Evolutionary conservation across 92 coral and sea anemone species (phyloP).

Genomic region (Porites lobata): DNA sequence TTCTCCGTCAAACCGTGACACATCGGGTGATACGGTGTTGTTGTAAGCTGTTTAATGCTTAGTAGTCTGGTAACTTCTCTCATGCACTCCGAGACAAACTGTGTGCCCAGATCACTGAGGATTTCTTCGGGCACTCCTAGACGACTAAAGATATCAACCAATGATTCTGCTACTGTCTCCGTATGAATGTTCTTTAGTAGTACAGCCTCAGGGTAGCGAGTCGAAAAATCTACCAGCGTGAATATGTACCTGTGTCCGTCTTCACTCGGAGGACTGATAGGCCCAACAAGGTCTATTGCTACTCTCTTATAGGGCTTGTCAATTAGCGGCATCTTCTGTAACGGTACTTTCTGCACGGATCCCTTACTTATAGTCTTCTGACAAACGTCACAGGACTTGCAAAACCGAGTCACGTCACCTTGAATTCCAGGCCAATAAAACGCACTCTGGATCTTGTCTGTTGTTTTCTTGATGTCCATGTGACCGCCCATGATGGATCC

Average conservation of each 20-base stretch:
- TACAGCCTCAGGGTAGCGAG: conserved; percentile 54
- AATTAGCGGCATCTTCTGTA: conserved; percentile 73
- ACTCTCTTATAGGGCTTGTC: conserved; percentile 71
- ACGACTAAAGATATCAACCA: conserved; percentile 50
- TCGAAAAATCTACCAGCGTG: conserved; percentile 27
- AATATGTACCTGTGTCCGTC: conserved; percentile 53
- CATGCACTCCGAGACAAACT: conserved; percentile 65
- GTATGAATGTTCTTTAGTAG: conserved; percentile 45
- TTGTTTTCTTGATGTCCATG: conserved; percentile 63
- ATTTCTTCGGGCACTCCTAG: conserved; percentile 62
- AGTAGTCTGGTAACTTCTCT: conserved; percentile 37
- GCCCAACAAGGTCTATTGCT: conserved; percentile 58
- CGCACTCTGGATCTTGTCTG: conserved; percentile 16
- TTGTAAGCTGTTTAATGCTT: too few species aligned
- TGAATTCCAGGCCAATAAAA: conserved; percentile 35
- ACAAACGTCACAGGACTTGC: conserved; percentile 66
- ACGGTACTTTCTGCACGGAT: conserved; percentile 64
- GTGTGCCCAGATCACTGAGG: conserved; percentile 65
- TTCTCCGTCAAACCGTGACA: conserved; percentile 56
- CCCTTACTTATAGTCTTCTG: conserved; percentile 77
- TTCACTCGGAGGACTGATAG: conserved; percentile 40
- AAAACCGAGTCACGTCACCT: conserved; percentile 52
- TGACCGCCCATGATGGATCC: conserved; percentile 27
- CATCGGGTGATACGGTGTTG: conserved; percentile 45
- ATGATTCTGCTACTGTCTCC: conserved; percentile 47